Conservation (phyloP, 2,113 vertebrate genomes). For the Nettapus auritus region DNA sequence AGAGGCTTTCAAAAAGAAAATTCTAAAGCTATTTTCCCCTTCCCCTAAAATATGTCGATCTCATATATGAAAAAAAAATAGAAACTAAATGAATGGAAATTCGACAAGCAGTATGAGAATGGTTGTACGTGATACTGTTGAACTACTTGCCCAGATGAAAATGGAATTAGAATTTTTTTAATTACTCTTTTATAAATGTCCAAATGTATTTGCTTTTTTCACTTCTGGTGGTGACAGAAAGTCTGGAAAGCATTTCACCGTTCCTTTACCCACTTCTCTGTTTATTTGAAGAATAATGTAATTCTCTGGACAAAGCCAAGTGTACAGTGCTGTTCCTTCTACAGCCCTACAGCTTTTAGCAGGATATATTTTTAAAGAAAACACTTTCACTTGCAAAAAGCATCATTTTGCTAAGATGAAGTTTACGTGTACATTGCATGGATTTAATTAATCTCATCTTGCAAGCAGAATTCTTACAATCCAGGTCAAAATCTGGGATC, state of each 20-base stretch:
- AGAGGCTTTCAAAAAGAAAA: not conserved
- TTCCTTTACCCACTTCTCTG: not conserved
- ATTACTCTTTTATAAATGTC: not conserved
- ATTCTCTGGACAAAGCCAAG: not conserved
- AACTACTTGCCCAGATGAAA: not conserved
- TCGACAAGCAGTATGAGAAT: not conserved
- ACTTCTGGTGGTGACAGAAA: not conserved
- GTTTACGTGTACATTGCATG: not conserved
- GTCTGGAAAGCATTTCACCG: conserved; percentile 30
- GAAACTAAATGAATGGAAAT: not conserved
- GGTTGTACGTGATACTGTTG: not conserved
- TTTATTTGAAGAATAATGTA: conserved; percentile 42
- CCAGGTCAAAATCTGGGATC: not conserved
- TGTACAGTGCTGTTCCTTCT: not conserved
- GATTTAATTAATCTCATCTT: not conserved
- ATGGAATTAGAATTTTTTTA: not conserved
- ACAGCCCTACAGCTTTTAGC: not conserved
- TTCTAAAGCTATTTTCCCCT: not conserved
- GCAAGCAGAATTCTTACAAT: not conserved
- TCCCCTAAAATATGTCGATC: not conserved
- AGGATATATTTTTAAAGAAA: not conserved
- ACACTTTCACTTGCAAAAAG: not conserved
- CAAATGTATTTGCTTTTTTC: not conserved
- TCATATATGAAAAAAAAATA: not conserved
- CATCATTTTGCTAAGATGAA: not conserved